phyloP scores from a whole-genome alignment of 1,140 invertebrate genomes.

The Tetraneura akinire region DNA sequence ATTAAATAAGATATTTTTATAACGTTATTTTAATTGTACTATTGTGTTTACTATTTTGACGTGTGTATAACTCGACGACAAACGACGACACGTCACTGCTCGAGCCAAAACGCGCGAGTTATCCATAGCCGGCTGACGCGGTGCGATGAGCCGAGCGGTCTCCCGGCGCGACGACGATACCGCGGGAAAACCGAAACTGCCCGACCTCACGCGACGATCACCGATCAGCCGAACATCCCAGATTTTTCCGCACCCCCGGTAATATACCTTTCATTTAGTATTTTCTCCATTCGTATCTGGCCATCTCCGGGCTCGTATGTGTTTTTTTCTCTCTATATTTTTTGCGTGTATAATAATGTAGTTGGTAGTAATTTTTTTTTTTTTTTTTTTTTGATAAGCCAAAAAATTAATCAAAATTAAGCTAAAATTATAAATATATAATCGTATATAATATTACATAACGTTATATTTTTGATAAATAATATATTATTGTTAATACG shows the following conservation, averaged over 20 bases:
- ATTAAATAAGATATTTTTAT: no score
- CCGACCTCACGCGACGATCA: background rate
- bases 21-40: background rate
- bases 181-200: conserved; percentile 25
- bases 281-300: background rate
- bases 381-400: background rate
- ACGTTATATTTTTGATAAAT: no score
- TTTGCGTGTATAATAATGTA: background rate
- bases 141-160: background rate
- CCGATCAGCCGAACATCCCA: conserved; percentile 23
- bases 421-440: no score
- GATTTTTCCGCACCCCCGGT: conserved; percentile 37
- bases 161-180: conserved; percentile 8
- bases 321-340: background rate
- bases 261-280: conserved; percentile 4
- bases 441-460: no score
- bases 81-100: conserved; percentile 1
- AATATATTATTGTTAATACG: no score
- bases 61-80: background rate
- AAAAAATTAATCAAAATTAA: no score
- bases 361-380: background rate
- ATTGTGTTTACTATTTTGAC: background rate
- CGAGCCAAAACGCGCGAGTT: conserved; percentile 27
- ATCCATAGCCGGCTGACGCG: conserved; percentile 3
- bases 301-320: background rate